Evolutionary conservation across 1,140 invertebrate genomes (phyloP).

Genomic region (Asbolus verrucosus): DNA sequence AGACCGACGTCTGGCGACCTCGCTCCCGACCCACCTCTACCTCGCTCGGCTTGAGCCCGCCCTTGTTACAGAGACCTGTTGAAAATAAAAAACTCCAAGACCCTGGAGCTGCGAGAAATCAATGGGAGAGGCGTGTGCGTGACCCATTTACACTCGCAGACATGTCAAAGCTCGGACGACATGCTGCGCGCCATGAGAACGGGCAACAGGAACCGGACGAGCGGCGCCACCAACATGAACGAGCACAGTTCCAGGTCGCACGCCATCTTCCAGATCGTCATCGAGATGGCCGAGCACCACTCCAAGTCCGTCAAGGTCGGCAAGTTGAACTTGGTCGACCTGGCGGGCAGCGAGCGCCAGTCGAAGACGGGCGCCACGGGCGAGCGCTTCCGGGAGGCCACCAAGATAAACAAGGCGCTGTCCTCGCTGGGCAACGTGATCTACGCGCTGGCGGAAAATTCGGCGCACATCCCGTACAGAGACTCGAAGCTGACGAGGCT

Average conservation of each 20-base stretch:
- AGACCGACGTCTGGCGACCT: too few species aligned
- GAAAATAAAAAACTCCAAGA: conserved; percentile 81
- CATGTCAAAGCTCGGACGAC: conserved; percentile 92
- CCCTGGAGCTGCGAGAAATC: conserved; percentile 78
- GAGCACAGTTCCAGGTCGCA: conserved; percentile 98
- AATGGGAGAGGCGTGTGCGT: conserved; percentile 89
- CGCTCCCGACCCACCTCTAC: conserved; percentile 57
- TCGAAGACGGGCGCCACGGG: conserved; percentile 91
- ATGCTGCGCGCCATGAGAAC: conserved; percentile 90
- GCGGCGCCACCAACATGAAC: conserved; percentile 99
- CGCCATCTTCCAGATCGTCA: conserved; percentile 98
- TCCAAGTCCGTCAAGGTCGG: conserved; percentile 75
- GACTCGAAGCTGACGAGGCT: conserved; percentile 94
- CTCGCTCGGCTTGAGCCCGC: too few species aligned
- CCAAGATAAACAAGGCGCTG: conserved; percentile 94
- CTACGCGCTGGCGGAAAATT: conserved; percentile 91
- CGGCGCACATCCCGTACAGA: conserved; percentile 90
- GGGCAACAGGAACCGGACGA: conserved; percentile 91
- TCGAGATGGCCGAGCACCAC: conserved; percentile 91
- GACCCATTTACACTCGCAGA: conserved; percentile 89
- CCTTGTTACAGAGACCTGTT: conserved; percentile 80
- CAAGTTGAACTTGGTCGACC: conserved; percentile 81
- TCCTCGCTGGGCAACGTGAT: conserved; percentile 95
- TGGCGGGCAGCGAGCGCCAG: conserved; percentile 90
- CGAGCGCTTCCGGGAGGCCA: conserved; percentile 92